Base-by-base conservation (phyloP, 2,888 invertebrate genomes). In the Pollenia griseotomentosa region DNA sequence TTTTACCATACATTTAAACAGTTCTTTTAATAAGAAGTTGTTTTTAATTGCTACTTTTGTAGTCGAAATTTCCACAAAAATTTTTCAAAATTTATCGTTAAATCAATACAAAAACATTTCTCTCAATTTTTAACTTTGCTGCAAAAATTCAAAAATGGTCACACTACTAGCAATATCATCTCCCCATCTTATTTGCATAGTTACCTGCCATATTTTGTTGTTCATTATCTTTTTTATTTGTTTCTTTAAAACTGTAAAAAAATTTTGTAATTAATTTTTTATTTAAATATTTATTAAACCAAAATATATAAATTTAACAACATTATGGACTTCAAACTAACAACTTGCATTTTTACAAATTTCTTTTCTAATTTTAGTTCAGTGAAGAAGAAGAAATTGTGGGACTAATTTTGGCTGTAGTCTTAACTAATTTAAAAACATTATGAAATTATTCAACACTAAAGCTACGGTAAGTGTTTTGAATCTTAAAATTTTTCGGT, bases 401-500 rank as follows among this genome's bases (percentile, higher is more conserved):
- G 33, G 42, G 16, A 61, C 16, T 40, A 55, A 53, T 75, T 75
- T 75, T 78, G 59, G 59, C 19, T 53, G 40, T 48, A 75, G 16
- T 53, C 14, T 46, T 55, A 73, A 68, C 66, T 71, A 51, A 82
- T 53, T 33, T 85, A 51, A 61, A 70, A 44, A 23, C 79, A 77
- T 68, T 74, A 89, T 89, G 89, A 89, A 88, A 77, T 83, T 85
- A 42, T 81, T 88, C 23, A 71, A 44, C 48, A 78, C 75, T 42
- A 74, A 84, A 80, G 81, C 78, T 33, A 88, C 90, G 92, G 93
- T 93, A 89, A 92, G 92, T 90, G 61, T 57, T 78, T 16, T 65
- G 44, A 40, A 42, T 70, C 40, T 65, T 51, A n/a, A 2, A 40
- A 33, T 83, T 23, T 44, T 59, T 59, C 65, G 19, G 33, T 33